Conservation (phyloP, 2,888 invertebrate genomes). For the Drosophila rubida region DNA sequence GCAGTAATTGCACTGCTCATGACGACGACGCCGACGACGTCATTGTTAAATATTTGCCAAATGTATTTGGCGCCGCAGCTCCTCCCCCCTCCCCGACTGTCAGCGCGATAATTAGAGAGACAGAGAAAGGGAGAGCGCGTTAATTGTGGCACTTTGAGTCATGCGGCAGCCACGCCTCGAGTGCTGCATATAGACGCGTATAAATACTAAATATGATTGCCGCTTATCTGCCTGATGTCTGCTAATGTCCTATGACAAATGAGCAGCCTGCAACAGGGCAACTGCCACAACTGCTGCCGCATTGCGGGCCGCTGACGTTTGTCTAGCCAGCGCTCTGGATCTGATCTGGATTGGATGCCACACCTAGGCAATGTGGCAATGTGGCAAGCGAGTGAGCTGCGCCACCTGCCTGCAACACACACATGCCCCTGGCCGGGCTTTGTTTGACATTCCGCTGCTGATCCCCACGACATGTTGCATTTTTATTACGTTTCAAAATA, state of each 20-base stretch:
- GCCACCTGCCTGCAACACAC: slow-evolving; percentile 56
- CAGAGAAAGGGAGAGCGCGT: slow-evolving; percentile 37
- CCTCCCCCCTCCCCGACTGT: slow-evolving; percentile 38
- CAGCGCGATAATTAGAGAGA: slow-evolving; percentile 57
- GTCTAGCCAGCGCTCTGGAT: slow-evolving; percentile 55
- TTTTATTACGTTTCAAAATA: slow-evolving; percentile 58
- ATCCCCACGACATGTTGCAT: slow-evolving; percentile 53
- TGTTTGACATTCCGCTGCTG: slow-evolving; percentile 28
- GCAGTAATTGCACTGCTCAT: slow-evolving; percentile 58
- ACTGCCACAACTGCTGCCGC: slow-evolving; percentile 28
- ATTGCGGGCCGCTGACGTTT: slow-evolving; percentile 63
- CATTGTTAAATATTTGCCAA: slow-evolving; percentile 66
- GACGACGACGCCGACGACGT: slow-evolving; percentile 23
- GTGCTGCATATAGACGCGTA: slow-evolving; percentile 13
- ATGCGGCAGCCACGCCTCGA: slow-evolving; percentile 34
- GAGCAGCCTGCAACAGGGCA: slow-evolving; percentile 53
- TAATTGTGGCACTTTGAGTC: slow-evolving; percentile 70
- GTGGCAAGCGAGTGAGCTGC: slow-evolving; percentile 9
- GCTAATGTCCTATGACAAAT: slow-evolving; percentile 70
- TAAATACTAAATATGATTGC: slow-evolving; percentile 42
- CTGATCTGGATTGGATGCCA: slow-evolving; percentile 54
- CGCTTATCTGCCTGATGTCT: slow-evolving; percentile 41
- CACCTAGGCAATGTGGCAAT: slow-evolving; percentile 36
- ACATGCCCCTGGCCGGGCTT: slow-evolving; percentile 6
- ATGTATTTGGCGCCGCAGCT: slow-evolving; percentile 56